These are phyloP conservation scores for Otus scops DNA, from an alignment of 2,797 vertebrate species.

Conservation along the genomic window DNA sequence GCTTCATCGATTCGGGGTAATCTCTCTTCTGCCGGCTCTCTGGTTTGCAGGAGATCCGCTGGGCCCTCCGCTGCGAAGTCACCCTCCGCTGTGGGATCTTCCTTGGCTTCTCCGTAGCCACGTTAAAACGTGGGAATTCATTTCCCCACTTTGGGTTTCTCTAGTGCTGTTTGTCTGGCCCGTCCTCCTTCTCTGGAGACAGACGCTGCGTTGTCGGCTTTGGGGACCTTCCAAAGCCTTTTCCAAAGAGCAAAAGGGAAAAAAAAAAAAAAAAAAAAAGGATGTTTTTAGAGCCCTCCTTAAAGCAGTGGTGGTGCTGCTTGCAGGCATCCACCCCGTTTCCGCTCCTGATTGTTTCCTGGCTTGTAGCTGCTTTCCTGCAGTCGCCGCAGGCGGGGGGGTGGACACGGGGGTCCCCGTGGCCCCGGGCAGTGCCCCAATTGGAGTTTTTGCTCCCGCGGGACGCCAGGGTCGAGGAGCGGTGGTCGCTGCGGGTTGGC, in stretches of 20 bases:
- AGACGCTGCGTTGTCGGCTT: background rate
- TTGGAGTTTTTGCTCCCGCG: background rate
- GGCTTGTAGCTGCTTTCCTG: background rate
- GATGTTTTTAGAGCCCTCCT: background rate
- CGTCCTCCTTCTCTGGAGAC: background rate
- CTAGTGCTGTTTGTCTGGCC: background rate
- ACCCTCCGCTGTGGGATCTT: background rate
- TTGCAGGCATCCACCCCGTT: rapidly evolving
- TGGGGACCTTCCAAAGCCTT: background rate
- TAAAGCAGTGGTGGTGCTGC: background rate
- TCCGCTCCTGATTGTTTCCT: background rate
- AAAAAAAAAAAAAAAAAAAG: background rate
- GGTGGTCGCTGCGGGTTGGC: rapidly evolving
- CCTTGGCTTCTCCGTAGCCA: background rate
- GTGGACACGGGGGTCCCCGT: rapidly evolving
- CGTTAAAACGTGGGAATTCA: background rate
- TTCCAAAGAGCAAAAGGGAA: background rate
- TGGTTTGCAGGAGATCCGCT: background rate
- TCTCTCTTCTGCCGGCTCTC: background rate
- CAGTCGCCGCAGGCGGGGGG: background rate
- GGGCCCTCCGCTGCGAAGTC: background rate
- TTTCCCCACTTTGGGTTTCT: background rate
- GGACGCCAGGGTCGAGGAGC: rapidly evolving
- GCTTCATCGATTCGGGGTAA: background rate
- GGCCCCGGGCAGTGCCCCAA: rapidly evolving